Evolutionary conservation across 2,888 invertebrate species (phyloP).

Genomic region (Unio delphinus): DNA sequence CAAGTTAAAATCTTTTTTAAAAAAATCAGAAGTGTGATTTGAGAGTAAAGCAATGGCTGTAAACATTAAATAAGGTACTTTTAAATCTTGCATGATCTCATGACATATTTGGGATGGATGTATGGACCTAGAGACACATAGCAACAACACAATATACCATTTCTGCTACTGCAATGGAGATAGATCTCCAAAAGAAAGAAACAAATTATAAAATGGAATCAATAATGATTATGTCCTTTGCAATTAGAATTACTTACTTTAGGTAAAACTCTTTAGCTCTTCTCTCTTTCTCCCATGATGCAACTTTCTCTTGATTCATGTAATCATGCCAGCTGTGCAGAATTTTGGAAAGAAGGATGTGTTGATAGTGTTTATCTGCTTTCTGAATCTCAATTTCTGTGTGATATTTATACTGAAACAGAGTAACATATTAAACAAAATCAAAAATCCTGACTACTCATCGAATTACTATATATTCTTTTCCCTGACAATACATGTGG

Average conservation of each 20-base stretch:
- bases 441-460: background rate
- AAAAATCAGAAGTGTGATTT: too few relatives aligned
- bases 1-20: too few relatives aligned
- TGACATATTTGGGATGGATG: too few relatives aligned
- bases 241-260: constrained; percentile 35
- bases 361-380: constrained; percentile 51
- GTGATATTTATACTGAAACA: constrained; percentile 62
- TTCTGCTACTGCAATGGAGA: too few relatives aligned
- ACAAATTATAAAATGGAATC: background rate
- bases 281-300: constrained; percentile 57
- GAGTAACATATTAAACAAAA: background rate
- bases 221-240: background rate
- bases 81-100: too few relatives aligned
- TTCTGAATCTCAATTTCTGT: constrained; percentile 58
- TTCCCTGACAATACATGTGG: background rate
- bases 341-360: constrained; percentile 39
- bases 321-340: constrained; percentile 61
- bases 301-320: constrained; percentile 58
- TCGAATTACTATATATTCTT: background rate
- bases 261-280: constrained; percentile 57
- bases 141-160: too few relatives aligned
- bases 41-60: too few relatives aligned
- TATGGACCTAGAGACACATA: too few relatives aligned
- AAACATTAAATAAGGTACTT: too few relatives aligned
- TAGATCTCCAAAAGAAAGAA: too few relatives aligned